Evolutionary conservation across 2,113 vertebrate genomes (phyloP).

Genomic region (Jacana jacana): DNA sequence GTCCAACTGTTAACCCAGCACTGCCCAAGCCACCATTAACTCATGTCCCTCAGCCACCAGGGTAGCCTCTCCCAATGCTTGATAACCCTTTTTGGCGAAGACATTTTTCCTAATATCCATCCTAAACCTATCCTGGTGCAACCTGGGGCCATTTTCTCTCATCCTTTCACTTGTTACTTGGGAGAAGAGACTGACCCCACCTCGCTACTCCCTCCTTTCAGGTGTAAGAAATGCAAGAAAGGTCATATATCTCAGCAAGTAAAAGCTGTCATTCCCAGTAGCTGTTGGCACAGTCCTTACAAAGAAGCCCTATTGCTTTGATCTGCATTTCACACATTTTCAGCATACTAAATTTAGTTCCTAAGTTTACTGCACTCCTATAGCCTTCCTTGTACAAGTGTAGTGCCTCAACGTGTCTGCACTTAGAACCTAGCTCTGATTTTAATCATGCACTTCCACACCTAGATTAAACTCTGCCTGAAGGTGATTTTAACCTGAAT

Average conservation of each 20-base stretch:
- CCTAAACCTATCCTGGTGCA: neutral
- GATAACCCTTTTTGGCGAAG: neutral
- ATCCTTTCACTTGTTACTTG: neutral
- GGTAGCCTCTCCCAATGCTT: neutral
- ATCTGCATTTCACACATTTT: neutral
- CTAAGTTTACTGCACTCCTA: neutral
- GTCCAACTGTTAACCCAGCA: neutral
- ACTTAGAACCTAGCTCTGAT: neutral
- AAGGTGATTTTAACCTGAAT: neutral
- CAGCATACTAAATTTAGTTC: neutral
- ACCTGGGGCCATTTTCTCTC: fast-evolving
- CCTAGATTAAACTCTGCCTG: neutral
- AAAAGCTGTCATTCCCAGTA: neutral
- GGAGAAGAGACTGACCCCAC: neutral
- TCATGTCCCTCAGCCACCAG: neutral
- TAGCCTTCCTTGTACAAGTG: neutral
- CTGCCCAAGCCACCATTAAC: neutral
- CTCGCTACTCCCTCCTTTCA: neutral
- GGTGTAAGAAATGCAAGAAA: neutral
- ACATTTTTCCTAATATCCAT: neutral
- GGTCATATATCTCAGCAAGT: neutral
- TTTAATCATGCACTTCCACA: neutral
- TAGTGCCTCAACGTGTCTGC: neutral
- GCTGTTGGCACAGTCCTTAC: neutral
- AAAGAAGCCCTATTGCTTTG: neutral